phyloP scores from a whole-genome alignment of 1,140 invertebrate species.

The Hycleus phaleratus region DNA sequence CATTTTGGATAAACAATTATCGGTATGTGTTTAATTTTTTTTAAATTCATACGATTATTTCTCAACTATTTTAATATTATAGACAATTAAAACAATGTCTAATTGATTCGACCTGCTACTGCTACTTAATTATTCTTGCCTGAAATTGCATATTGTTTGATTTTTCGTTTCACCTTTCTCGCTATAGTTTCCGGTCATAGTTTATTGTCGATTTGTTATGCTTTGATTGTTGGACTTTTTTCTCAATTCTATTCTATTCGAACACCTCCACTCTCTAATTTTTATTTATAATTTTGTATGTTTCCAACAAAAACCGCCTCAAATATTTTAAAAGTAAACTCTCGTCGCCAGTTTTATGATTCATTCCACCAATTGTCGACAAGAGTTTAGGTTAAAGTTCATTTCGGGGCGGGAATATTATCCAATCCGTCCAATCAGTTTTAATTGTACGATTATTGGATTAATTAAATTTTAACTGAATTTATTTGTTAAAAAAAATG shows the following conservation, averaged over 20 bases:
- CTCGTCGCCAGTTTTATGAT: constrained; percentile 4
- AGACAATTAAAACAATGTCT: not conserved
- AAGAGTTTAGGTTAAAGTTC: constrained; percentile 11
- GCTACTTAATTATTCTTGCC: constrained; percentile 12
- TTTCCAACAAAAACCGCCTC: no score
- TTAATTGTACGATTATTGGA: no score
- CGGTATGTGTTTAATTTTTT: constrained; percentile 7
- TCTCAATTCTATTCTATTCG: no score
- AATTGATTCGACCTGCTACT: constrained; percentile 9
- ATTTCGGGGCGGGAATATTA: constrained; percentile 6
- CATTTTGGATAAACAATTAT: constrained; percentile 10
- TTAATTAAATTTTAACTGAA: no score
- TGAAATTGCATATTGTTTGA: constrained; percentile 13
- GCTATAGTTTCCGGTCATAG: constrained; percentile 11
- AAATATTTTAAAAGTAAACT: no score
- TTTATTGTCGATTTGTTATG: constrained; percentile 12
- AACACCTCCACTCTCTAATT: no score
- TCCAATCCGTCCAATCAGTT: not conserved
- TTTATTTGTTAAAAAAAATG: not conserved
- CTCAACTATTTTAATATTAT: no score
- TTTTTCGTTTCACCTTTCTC: not conserved
- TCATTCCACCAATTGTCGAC: constrained; percentile 6
- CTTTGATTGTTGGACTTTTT: not conserved
- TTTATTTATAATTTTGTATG: no score
- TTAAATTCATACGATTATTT: not conserved